These are phyloP conservation scores for Scomberomorus guttatus DNA, from an alignment of 2,797 vertebrate genomes.

Conservation along the genomic window DNA sequence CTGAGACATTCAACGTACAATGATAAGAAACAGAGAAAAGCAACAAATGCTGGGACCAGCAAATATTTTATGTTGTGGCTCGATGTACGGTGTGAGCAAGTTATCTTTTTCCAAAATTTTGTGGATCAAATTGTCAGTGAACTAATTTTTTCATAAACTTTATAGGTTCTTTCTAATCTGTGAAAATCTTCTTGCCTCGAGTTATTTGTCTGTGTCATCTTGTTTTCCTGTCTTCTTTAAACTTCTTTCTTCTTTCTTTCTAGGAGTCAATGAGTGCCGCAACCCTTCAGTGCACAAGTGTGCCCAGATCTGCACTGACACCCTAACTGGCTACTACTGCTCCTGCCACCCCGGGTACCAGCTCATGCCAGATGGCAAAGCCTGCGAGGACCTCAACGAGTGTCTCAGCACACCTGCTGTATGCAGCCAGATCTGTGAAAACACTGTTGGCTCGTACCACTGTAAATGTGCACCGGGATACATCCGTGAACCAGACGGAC, in stretches of 20 bases:
- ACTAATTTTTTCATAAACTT: neutral
- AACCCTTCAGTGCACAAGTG: conserved; percentile 80
- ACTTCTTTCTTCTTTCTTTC: neutral
- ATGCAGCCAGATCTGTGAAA: conserved; percentile 86
- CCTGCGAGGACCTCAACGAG: conserved; percentile 84
- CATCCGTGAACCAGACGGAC: conserved; percentile 80
- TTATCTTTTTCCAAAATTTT: neutral
- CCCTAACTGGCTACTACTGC: conserved; percentile 82
- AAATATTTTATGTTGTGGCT: neutral
- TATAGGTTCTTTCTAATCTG: neutral
- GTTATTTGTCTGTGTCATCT: neutral
- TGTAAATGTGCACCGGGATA: conserved; percentile 85
- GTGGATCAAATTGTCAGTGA: neutral
- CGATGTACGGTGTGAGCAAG: too few species aligned
- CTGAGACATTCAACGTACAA: too few species aligned
- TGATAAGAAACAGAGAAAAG: too few species aligned
- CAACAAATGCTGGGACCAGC: neutral
- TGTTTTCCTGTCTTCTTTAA: neutral
- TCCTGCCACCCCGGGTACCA: conserved; percentile 80
- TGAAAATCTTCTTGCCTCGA: neutral
- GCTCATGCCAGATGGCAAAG: conserved; percentile 86
- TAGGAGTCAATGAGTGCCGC: conserved; percentile 84
- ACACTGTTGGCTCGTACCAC: conserved; percentile 78
- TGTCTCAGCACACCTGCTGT: conserved; percentile 76
- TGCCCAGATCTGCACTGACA: conserved; percentile 85